These are phyloP conservation scores for Sminthurinus aureus DNA, from an alignment of 2,888 invertebrate species.

Conservation along the genomic window DNA sequence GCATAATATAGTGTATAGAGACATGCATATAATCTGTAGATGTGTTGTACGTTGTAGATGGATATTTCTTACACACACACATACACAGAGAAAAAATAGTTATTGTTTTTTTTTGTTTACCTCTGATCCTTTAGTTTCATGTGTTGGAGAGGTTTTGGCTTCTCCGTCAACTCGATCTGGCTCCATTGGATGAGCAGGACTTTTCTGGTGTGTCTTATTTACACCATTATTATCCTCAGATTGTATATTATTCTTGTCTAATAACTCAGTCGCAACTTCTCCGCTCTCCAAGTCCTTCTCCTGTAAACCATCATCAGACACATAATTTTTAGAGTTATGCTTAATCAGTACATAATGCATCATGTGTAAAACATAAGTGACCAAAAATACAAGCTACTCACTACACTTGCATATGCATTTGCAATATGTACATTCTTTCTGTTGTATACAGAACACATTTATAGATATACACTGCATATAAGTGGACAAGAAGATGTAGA, in stretches of 20 bases:
- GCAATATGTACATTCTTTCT: too few species aligned
- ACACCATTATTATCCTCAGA: slow-evolving; percentile 38
- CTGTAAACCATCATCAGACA: slow-evolving; percentile 13
- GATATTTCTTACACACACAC: not conserved
- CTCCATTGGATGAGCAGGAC: slow-evolving; percentile 3
- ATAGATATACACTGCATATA: too few species aligned
- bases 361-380: too few species aligned
- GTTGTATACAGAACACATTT: too few species aligned
- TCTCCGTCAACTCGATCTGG: slow-evolving; percentile 36
- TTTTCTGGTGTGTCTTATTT: slow-evolving; percentile 27
- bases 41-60: too few species aligned
- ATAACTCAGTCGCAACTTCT: slow-evolving; percentile 42
- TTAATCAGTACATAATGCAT: too few species aligned
- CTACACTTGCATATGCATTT: too few species aligned
- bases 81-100: slow-evolving; percentile 9
- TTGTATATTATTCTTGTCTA: slow-evolving; percentile 38
- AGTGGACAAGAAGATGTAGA: too few species aligned
- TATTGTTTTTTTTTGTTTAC: slow-evolving; percentile 19
- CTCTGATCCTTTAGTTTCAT: slow-evolving; percentile 40
- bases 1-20: too few species aligned
- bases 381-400: too few species aligned
- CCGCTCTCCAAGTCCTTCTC: slow-evolving; percentile 42
- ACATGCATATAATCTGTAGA: too few species aligned
- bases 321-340: too few species aligned
- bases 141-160: slow-evolving; percentile 35